Evolutionary conservation across 2,113 vertebrate species (phyloP), one percentile per base, ranked within the genome.

Genomic region (Microcebus griseorufus): DNA sequence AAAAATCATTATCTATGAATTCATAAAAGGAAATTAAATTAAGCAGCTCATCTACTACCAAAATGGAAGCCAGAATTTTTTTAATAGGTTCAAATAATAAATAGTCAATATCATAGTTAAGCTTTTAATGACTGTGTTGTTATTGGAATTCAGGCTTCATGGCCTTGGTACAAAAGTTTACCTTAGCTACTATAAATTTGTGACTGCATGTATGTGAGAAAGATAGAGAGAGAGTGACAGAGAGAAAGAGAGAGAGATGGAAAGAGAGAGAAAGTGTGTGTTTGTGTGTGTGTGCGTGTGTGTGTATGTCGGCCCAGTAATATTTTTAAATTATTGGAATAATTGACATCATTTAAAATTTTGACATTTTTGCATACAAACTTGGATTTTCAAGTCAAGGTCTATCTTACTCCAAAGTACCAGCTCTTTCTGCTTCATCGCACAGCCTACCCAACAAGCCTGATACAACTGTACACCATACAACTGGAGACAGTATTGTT

Each of bases 361-460:
- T 91, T 88, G 22, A 93, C n/a, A 48, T 65, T 93, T 92, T 65
- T 34, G n/a, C 13, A 39, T 51, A 91, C 11, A 88, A 69, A 91
- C 88, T 60, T 79, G 20, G 18, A 83, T 67, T 91, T 91, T 94
- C 14, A 78, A 62, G 65, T 37, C 37, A 72, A 81, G n/a, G 55
- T 55, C 29, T 83, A 5, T 51, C 51, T 93, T 53, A 65, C 17
- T 69, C 22, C 51, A 76, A 90, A 76, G 48, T 60, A 17, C 8
- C 70, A 5, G 9, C 2, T 62, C 16, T 39, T 82, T 83, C 27
- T 67, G 5, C 16, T 69, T 48, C 3, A 9, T 70, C 37, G 82
- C 9, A 13, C 11, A 51, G 18, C n/a, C 25, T 67, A 9, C 9
- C 27, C 34, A 69, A 4, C 18, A 48, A 29, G 11, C 58, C 79